These are phyloP conservation scores for Cotesia vestalis DNA, from an alignment of 1,140 invertebrate genomes.

Conservation along the genomic window DNA sequence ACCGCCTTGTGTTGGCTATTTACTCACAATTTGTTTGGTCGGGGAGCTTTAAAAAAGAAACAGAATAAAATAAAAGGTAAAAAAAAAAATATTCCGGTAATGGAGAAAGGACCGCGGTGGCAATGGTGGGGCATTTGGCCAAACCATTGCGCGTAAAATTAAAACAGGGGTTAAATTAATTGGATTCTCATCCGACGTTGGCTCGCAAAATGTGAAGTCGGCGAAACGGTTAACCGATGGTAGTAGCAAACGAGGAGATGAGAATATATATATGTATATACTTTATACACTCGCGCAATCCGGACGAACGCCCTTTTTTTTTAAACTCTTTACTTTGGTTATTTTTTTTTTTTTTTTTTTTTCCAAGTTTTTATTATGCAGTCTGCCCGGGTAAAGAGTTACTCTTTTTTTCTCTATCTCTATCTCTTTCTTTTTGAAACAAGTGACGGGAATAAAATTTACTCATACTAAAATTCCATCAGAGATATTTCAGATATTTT, in stretches of 20 bases:
- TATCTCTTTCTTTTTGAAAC: background rate
- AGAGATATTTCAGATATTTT: background rate
- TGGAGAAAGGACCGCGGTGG: slow-evolving; percentile 1
- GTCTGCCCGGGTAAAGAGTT: slow-evolving; percentile 20
- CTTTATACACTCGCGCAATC: slow-evolving; percentile 21
- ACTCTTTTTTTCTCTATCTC: background rate
- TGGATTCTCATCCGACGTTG: slow-evolving; percentile 32
- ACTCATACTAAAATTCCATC: slow-evolving; percentile 8
- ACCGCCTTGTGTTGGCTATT: background rate
- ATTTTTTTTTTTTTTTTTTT: slow-evolving; percentile 29
- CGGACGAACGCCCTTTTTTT: slow-evolving; percentile 30
- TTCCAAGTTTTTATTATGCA: slow-evolving; percentile 24
- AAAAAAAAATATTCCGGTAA: background rate
- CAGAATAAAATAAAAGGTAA: background rate
- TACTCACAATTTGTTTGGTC: slow-evolving; percentile 6
- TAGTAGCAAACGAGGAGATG: slow-evolving; percentile 18
- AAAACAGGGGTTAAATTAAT: slow-evolving; percentile 40
- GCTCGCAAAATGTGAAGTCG: slow-evolving; percentile 23
- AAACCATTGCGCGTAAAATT: slow-evolving; percentile 37
- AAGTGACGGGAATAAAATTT: slow-evolving; percentile 32
- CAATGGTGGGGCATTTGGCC: background rate
- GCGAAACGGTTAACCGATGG: slow-evolving; percentile 29
- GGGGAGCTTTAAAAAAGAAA: background rate
- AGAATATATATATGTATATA: slow-evolving; percentile 3
- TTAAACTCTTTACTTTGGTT: background rate